Conservation (phyloP, 1,140 invertebrate genomes). For the Cotesia vestalis region DNA sequence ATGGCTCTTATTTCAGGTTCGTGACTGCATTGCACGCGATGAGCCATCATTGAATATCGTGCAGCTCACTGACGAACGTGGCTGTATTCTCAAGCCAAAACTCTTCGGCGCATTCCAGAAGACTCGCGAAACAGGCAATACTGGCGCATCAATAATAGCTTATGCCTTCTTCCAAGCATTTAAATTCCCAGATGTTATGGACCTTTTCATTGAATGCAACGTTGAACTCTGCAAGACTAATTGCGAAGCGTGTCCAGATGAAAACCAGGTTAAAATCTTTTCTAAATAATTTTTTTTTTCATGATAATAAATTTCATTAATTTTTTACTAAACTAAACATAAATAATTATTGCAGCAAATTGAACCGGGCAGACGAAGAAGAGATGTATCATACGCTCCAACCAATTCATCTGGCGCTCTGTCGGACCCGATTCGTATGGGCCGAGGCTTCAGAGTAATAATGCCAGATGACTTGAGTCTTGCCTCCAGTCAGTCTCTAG, state of each 20-base stretch:
- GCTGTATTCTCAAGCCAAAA: slow-evolving; percentile 84
- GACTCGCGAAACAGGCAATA: slow-evolving; percentile 76
- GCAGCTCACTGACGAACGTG: slow-evolving; percentile 77
- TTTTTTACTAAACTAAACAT: neutral
- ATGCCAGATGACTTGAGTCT: slow-evolving; percentile 71
- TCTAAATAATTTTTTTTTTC: slow-evolving; percentile 4
- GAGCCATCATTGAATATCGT: slow-evolving; percentile 72
- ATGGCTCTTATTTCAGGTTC: slow-evolving; percentile 61
- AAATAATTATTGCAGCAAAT: slow-evolving; percentile 60
- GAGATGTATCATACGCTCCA: slow-evolving; percentile 63
- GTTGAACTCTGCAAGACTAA: slow-evolving; percentile 85
- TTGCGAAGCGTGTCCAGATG: slow-evolving; percentile 77
- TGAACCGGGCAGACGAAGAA: slow-evolving; percentile 69
- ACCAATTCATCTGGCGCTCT: slow-evolving; percentile 54
- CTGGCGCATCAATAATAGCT: slow-evolving; percentile 80
- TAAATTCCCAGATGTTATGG: slow-evolving; percentile 89
- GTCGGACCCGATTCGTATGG: slow-evolving; percentile 69
- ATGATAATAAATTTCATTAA: neutral
- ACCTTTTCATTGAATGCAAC: slow-evolving; percentile 84
- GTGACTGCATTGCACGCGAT: slow-evolving; percentile 81
- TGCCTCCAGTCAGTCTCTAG: slow-evolving; percentile 47
- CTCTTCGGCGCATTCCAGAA: slow-evolving; percentile 84
- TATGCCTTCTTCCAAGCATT: slow-evolving; percentile 86
- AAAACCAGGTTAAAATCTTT: slow-evolving; percentile 65
- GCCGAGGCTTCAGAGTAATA: slow-evolving; percentile 72